A percentile compares a stretch with the other conserved stretches of the same genome.
Evolutionary conservation across 2,888 invertebrate species (phyloP).

Genomic region (Drosophila monieri): DNA sequence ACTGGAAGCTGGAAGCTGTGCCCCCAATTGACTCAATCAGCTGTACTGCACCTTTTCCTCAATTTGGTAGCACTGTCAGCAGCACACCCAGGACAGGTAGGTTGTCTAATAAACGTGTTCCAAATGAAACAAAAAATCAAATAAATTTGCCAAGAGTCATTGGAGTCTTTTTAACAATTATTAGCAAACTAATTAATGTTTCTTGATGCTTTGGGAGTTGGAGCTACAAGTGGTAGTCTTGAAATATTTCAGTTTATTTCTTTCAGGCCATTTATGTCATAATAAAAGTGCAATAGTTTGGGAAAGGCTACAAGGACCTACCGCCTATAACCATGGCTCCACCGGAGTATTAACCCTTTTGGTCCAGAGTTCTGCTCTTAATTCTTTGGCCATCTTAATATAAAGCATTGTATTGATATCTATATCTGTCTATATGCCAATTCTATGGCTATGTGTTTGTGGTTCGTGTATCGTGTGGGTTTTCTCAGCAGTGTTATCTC

Average conservation of each 20-base stretch:
- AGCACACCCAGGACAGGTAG: constrained; percentile 55
- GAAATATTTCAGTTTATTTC: no score
- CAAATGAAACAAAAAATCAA: constrained; percentile 1
- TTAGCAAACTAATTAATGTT: constrained; percentile 68
- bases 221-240: no score
- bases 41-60: constrained; percentile 67
- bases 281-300: no score
- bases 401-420: constrained; percentile 28
- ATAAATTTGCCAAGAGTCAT: constrained; percentile 50
- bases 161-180: constrained; percentile 37
- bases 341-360: neutral
- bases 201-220: constrained; percentile 15
- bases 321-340: neutral
- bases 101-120: constrained; percentile 39
- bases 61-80: constrained; percentile 43
- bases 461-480: constrained; percentile 67
- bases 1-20: constrained; percentile 29
- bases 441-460: constrained; percentile 63
- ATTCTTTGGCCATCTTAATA: constrained; percentile 21
- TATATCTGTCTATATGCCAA: constrained; percentile 74
- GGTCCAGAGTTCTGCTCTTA: neutral
- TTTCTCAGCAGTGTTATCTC: constrained; percentile 63
- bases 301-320: no score
- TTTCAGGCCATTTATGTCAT: no score
- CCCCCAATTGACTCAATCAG: constrained; percentile 10